These are phyloP conservation scores for Perognathus longimembris DNA, from an alignment of 2,113 vertebrate genomes.

Conservation along the genomic window DNA sequence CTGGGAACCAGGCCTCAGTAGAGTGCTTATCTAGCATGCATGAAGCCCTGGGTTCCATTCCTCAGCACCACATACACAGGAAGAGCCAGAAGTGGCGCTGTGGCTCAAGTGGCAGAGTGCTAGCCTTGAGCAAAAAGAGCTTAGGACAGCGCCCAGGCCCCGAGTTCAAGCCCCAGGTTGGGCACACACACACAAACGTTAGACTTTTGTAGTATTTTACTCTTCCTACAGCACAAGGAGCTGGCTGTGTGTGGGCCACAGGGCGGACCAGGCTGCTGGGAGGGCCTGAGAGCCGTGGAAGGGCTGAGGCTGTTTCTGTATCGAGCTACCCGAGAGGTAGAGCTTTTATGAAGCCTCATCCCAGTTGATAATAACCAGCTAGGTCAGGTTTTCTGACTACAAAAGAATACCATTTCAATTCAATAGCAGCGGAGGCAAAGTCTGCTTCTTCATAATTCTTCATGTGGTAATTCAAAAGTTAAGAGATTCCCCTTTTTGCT, in stretches of 20 bases:
- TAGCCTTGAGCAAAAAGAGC: no score
- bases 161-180: no score
- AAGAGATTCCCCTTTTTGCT: background rate
- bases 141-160: no score
- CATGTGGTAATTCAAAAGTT: background rate
- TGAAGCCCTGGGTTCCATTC: no score
- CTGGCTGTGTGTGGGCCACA: rapidly evolving
- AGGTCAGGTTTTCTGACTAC: background rate
- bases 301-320: rapidly evolving
- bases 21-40: no score
- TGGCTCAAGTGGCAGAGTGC: no score
- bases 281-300: background rate
- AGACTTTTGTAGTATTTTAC: background rate
- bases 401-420: background rate
- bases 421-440: background rate
- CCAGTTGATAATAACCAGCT: background rate
- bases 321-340: rapidly evolving
- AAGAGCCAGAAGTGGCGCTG: no score
- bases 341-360: rapidly evolving
- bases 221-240: background rate
- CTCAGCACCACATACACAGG: no score
- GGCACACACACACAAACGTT: no score
- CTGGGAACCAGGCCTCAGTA: no score
- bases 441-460: background rate
- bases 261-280: background rate